A percentile compares a stretch with the other conserved stretches of the same genome.
Evolutionary conservation across 2,113 vertebrate genomes (phyloP).

Genomic region (Nothocercus nigrocapillus): DNA sequence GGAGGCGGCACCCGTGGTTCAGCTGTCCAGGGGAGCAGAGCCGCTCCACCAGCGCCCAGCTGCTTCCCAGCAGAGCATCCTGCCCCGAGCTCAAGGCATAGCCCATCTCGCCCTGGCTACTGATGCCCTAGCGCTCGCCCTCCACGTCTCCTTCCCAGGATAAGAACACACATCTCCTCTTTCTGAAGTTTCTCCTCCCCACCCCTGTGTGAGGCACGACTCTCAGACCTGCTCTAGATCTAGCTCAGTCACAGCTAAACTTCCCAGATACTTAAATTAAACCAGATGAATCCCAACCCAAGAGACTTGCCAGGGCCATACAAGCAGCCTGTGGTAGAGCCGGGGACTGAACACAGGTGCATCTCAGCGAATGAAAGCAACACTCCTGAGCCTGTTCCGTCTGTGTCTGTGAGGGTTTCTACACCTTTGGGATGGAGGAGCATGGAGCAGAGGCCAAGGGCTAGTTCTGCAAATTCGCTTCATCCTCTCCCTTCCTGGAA

Average conservation of each 20-base stretch:
- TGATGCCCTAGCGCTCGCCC: not conserved
- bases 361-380: not conserved
- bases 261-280: not conserved
- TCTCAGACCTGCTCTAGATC: not conserved
- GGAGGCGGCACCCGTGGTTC: not conserved
- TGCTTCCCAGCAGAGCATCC: not conserved
- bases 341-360: not conserved
- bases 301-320: not conserved
- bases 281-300: not conserved
- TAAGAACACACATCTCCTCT: not conserved
- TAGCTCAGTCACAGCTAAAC: not conserved
- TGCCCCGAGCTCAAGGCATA: not conserved
- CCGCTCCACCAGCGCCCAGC: fast-evolving
- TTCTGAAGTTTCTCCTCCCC: not conserved
- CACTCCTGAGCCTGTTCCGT: not conserved
- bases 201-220: fast-evolving
- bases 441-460: not conserved
- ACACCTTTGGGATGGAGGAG: not conserved
- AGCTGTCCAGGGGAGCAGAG: not conserved
- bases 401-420: not conserved
- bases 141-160: not conserved
- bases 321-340: not conserved
- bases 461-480: not conserved
- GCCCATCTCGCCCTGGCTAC: not conserved
- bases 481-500: not conserved